Conservation (phyloP, 2,113 vertebrate genomes). For the Sardina pilchardus region DNA sequence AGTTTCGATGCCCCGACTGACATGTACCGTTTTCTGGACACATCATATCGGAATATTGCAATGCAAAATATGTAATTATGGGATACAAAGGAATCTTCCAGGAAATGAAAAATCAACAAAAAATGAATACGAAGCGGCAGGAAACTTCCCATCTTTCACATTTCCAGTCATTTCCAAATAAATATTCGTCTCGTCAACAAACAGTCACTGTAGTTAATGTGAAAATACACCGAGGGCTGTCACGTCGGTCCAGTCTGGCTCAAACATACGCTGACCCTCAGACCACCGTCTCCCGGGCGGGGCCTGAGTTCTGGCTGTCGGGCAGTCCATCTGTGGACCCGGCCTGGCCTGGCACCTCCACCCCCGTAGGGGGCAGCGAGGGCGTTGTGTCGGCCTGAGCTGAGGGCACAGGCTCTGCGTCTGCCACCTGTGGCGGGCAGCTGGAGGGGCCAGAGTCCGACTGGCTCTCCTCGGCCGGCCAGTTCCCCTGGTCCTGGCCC, state of each 20-base stretch:
- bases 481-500: slow-evolving; percentile 11
- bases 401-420: background rate
- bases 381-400: background rate
- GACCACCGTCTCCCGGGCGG: slow-evolving; percentile 49
- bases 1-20: background rate
- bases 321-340: background rate
- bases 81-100: background rate
- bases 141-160: background rate
- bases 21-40: background rate
- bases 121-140: too few species aligned
- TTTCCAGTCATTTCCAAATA: background rate
- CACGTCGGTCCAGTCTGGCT: slow-evolving; percentile 18
- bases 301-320: slow-evolving; percentile 26
- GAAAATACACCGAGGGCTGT: background rate
- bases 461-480: background rate
- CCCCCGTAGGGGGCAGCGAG: background rate
- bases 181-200: background rate
- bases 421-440: background rate
- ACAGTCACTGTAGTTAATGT: slow-evolving; percentile 2
- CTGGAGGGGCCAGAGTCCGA: background rate
- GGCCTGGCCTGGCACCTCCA: background rate
- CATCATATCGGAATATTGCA: background rate
- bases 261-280: slow-evolving; percentile 17
- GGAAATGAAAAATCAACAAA: background rate
- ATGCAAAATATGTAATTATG: background rate